Base-by-base conservation (phyloP, 2,113 vertebrate genomes). In the Megaceryle torquata region DNA sequence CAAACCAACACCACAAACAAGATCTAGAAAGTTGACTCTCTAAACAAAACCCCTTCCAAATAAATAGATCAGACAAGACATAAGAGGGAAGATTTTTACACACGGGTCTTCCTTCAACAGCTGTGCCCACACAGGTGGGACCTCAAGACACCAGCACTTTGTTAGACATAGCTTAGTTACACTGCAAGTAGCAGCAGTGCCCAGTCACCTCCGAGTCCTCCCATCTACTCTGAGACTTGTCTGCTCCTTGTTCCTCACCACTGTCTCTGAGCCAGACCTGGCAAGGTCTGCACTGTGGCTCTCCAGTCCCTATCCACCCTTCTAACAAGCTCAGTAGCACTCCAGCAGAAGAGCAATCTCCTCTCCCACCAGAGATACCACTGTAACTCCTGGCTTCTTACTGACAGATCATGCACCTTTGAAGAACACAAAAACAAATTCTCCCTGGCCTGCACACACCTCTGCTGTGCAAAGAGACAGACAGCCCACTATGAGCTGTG, bases 121-220 rank as follows among this genome's bases (percentile, higher is more conserved):
- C 41, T 9, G 4, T 16, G 16, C 35, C n/a, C 22, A 33, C 3
- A 1, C 2, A 37, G 21, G 7, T 20, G 11, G 13, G 14, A 48
- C 44, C 13, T 51, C n/a, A 39, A 29, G 53, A 31, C 20, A 16
- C 10, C 0, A 0, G 25, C 0, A 0, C 37, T 82, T 35, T n/a
- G 21, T 57, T 37, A 68, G 26, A 64, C 22, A 48, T 8, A 48
- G 44, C 3, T 48, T 48, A 35, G 43, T 35, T 64, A 63, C 5
- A 2, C 56, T 50, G 6, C 1, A 4, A 44, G 24, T 6, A 78
- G 39, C 6, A 78, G 25, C 46, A 46, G 9, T 16, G 14, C 22
- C 17, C 51, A 29, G 56, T 35, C 7, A 25, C 8, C 5, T 2
- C 46, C 6, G 37, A 37, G 29, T 54, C 28, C 43, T 64, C n/a